Percentiles rank a stretch among this genome's conserved stretches.
phyloP scores from a whole-genome alignment of 2,113 vertebrate species.

The Pangasianodon gigas region DNA sequence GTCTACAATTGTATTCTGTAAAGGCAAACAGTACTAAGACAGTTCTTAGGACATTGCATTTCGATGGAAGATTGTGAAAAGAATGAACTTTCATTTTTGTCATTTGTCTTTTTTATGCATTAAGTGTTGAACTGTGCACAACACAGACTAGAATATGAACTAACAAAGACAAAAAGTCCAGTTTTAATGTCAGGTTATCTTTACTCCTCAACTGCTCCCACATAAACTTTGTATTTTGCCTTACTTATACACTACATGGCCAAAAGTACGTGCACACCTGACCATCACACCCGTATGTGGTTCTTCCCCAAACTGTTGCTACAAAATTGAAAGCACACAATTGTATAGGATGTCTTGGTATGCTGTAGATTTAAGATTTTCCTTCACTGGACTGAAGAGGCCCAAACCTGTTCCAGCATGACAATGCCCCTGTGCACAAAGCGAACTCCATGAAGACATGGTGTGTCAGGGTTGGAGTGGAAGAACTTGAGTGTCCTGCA shows the following conservation, averaged over 20 bases:
- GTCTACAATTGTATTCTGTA: not conserved
- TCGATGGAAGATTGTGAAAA: too few relatives aligned
- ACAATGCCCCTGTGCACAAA: too few relatives aligned
- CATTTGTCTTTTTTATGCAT: not conserved
- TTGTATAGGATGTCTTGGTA: not conserved
- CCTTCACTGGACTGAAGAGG: not conserved
- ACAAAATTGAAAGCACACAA: not conserved
- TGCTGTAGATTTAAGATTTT: not conserved
- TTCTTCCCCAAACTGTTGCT: not conserved
- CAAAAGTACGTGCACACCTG: too few relatives aligned
- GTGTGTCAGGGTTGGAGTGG: not conserved
- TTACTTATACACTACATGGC: not conserved
- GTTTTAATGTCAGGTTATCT: not conserved
- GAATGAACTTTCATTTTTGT: not conserved
- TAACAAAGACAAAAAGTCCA: not conserved
- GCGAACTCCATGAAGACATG: not conserved
- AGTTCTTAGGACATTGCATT: too few relatives aligned
- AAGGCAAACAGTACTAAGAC: not conserved
- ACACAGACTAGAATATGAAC: not conserved
- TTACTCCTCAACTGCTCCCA: not conserved
- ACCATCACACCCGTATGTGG: not conserved
- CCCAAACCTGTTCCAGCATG: too few relatives aligned
- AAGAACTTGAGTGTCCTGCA: too few relatives aligned
- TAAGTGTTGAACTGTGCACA: not conserved
- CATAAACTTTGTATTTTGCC: not conserved